A percentile compares a stretch with the other conserved stretches of the same genome.
These are phyloP conservation scores for Aphelinus certus DNA, from an alignment of 1,140 invertebrate species.

Conservation along the genomic window DNA sequence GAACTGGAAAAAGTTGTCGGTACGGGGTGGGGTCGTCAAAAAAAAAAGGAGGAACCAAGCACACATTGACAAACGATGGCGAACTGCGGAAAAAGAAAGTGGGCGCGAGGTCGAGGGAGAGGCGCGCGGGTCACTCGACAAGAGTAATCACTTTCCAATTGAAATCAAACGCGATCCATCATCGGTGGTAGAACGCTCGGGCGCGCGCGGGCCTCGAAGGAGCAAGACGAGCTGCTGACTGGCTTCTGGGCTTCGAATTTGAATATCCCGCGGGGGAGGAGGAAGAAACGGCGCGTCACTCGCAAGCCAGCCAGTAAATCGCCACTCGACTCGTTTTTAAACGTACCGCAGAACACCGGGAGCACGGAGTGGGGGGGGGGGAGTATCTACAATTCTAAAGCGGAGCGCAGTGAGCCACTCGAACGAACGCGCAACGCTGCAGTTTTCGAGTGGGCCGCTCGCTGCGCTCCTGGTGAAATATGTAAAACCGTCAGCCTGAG, in stretches of 20 bases:
- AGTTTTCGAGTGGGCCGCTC: slow-evolving; percentile 60
- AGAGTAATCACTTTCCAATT: slow-evolving; percentile 67
- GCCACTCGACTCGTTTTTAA: slow-evolving; percentile 15
- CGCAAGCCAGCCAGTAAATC: slow-evolving; percentile 34
- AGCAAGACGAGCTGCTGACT: not conserved
- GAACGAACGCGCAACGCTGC: slow-evolving; percentile 62
- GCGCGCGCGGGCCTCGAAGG: too few relatives aligned
- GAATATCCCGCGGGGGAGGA: slow-evolving; percentile 21
- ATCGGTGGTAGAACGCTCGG: slow-evolving; percentile 39
- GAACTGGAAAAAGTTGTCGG: too few relatives aligned
- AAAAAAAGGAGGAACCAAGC: slow-evolving; percentile 6
- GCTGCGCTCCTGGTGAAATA: slow-evolving; percentile 53
- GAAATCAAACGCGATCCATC: slow-evolving; percentile 60
- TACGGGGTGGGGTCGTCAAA: too few relatives aligned
- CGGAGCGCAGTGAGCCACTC: slow-evolving; percentile 60
- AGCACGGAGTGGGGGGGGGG: too few relatives aligned
- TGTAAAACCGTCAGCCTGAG: slow-evolving; percentile 65
- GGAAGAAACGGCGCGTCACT: slow-evolving; percentile 11
- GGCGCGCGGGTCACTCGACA: slow-evolving; percentile 57
- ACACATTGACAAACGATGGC: slow-evolving; percentile 54
- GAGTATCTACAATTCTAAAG: slow-evolving; percentile 66
- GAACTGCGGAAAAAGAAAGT: too few relatives aligned
- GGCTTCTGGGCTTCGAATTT: too few relatives aligned
- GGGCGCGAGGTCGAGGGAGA: not conserved
- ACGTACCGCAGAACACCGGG: too few relatives aligned